These are phyloP conservation scores for Brachyistius frenatus DNA, from an alignment of 2,113 vertebrate genomes.

Conservation along the genomic window DNA sequence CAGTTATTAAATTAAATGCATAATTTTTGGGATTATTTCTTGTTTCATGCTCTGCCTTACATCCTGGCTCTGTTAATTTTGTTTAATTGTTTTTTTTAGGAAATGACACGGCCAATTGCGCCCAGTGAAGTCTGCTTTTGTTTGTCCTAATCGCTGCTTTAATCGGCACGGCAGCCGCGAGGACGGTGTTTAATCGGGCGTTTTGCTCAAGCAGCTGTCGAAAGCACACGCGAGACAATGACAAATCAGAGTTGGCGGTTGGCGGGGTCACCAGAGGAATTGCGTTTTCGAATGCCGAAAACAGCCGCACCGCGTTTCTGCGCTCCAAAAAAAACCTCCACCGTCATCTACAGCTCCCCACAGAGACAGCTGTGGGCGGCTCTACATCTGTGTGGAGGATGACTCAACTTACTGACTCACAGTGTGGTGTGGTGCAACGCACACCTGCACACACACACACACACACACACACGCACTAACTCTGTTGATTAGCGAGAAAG, in stretches of 20 bases:
- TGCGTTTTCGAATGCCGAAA: background rate
- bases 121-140: constrained; percentile 42
- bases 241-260: constrained; percentile 27
- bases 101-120: constrained; percentile 32
- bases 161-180: constrained; percentile 38
- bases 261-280: background rate
- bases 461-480: background rate
- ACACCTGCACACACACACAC: background rate
- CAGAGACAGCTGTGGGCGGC: constrained; percentile 25
- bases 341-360: background rate
- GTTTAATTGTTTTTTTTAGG: background rate
- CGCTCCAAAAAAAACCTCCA: background rate
- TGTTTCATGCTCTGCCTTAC: background rate
- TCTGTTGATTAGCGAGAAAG: constrained; percentile 4
- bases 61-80: background rate
- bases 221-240: background rate
- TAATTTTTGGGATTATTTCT: background rate
- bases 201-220: constrained; percentile 38
- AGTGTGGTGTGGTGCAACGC: background rate
- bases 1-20: background rate
- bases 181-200: constrained; percentile 38
- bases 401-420: constrained; percentile 38
- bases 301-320: background rate
- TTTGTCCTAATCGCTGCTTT: constrained; percentile 51
- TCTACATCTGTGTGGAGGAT: constrained; percentile 31